A percentile compares a stretch with the other conserved stretches of the same genome.
phyloP scores from a whole-genome alignment of 2,888 invertebrate species.

The Ypsolopha sequella region DNA sequence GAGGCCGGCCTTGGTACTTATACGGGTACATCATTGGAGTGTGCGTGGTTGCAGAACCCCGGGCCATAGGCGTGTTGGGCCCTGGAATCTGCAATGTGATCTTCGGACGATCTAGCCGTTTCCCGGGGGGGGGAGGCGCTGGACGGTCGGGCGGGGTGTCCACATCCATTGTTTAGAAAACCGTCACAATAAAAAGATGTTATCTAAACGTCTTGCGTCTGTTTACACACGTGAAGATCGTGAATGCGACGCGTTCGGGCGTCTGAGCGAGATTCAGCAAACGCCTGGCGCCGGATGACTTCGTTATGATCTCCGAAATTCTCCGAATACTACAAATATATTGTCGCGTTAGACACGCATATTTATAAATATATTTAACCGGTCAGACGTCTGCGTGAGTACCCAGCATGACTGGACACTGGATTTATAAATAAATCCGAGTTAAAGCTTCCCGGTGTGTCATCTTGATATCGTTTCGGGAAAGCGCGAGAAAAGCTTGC shows the following conservation, averaged over 20 bases:
- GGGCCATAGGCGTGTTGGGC: slow-evolving; percentile 22
- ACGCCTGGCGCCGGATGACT: slow-evolving; percentile 25
- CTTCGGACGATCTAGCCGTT: slow-evolving; percentile 45
- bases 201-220: neutral
- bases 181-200: neutral
- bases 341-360: slow-evolving; percentile 20
- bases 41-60: slow-evolving; percentile 27
- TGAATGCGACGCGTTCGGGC: neutral
- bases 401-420: slow-evolving; percentile 49
- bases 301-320: neutral
- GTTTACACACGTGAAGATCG: neutral
- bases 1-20: slow-evolving; percentile 34
- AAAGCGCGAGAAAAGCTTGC: neutral
- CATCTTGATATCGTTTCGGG: slow-evolving; percentile 22
- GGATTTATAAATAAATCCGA: slow-evolving; percentile 60
- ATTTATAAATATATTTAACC: slow-evolving; percentile 11
- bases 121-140: slow-evolving; percentile 46
- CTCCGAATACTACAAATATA: slow-evolving; percentile 15
- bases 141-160: slow-evolving; percentile 41
- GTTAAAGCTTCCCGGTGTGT: slow-evolving; percentile 45
- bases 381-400: slow-evolving; percentile 38
- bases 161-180: slow-evolving; percentile 26
- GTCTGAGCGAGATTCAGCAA: neutral
- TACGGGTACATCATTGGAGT: slow-evolving; percentile 29
- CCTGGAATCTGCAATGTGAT: slow-evolving; percentile 64